Conservation (phyloP, 2,888 invertebrate species). For the Euphydryas editha region DNA sequence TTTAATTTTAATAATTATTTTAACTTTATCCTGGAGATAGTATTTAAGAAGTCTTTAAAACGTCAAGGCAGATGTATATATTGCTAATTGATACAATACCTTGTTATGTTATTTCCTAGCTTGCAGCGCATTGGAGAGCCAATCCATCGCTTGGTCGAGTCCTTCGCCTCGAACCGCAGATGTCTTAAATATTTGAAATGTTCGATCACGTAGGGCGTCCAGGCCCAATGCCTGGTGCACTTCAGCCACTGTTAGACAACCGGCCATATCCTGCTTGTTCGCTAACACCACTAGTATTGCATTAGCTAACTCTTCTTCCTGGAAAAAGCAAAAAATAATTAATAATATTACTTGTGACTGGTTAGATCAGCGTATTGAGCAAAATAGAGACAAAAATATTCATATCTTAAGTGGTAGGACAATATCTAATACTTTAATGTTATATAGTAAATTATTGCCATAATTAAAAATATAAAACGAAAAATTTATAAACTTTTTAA, state of each 20-base stretch:
- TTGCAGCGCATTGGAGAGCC: slow-evolving; percentile 96
- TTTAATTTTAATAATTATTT: too few species aligned
- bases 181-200: slow-evolving; percentile 99
- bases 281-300: slow-evolving; percentile 98
- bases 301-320: slow-evolving; percentile 98
- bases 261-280: slow-evolving; percentile 99
- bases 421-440: too few species aligned
- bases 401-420: too few species aligned
- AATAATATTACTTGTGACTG: background rate
- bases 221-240: slow-evolving; percentile 98
- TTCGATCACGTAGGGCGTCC: slow-evolving; percentile 96
- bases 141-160: slow-evolving; percentile 99
- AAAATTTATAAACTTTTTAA: too few species aligned
- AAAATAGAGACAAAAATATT: too few species aligned
- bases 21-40: too few species aligned
- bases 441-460: too few species aligned
- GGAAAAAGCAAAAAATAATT: slow-evolving; percentile 38
- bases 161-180: slow-evolving; percentile 99
- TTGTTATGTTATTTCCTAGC: slow-evolving; percentile 89
- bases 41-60: too few species aligned
- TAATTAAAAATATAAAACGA: too few species aligned
- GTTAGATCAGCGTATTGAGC: too few species aligned
- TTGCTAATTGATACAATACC: slow-evolving; percentile 24
- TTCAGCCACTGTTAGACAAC: slow-evolving; percentile 98
- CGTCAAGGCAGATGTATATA: too few species aligned